Base-by-base conservation (phyloP, 2,888 invertebrate species). In the Brenthis ino region DNA sequence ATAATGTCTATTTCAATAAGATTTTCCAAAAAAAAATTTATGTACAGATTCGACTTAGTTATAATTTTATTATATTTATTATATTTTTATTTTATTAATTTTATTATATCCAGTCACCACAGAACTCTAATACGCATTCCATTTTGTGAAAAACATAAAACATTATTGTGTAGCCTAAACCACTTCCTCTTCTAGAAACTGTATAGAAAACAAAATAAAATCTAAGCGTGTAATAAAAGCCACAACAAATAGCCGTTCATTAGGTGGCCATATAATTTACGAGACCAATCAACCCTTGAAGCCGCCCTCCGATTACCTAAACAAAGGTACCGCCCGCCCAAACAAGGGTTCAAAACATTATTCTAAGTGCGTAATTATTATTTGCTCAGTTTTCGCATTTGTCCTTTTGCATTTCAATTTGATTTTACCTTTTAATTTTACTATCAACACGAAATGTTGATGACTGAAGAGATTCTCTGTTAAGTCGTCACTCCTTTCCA, bases 231-330 rank as follows among this genome's bases (percentile, higher is more conserved):
- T 48, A 69, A 69, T 69, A 69, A 61, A 66, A 61, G 55, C 20
- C 43, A 37, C 61, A 67, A 48, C 70, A 68, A 64, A 70, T 61
- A 57, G 47, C 24, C 54, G 69, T 69, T 69, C 69, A 71, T 71
- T 71, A 67, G 69, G 61, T 61, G 71, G 63, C 69, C 66, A 67
- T 72, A 66, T 63, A 66, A 70, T 71, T 70, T 71, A 67, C 65
- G 67, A 58, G 67, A 48, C 48, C 55, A 51, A 67, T 63, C 60
- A 61, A 67, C 67, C 67, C 56, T 24, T 51, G 11, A 37, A 57
- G 37, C 61, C 54, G 24, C 67, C 67, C 67, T 67, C 60, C 43
- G 16, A 43, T 43, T n/a, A 24, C 54, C 58, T 60, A 48, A 66
- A 54, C 60, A 48, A 60, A 50, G 60, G 60, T 61, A 50, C 24